Percentiles rank a stretch among this genome's conserved stretches.
Conservation (phyloP, 2,888 invertebrate species). For the Rotaria sp. region DNA sequence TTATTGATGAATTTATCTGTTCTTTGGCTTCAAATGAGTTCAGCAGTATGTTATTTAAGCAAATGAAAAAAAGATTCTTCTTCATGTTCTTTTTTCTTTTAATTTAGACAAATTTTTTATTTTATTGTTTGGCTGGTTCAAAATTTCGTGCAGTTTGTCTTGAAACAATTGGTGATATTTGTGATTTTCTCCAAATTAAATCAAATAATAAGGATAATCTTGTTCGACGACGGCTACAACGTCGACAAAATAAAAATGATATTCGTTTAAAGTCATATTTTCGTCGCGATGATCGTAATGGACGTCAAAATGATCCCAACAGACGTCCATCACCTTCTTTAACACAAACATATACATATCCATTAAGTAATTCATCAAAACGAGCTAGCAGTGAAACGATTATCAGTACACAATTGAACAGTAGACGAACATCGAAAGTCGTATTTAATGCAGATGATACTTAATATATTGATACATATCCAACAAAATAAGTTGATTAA, state of each 20-base stretch:
- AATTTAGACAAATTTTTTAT: neutral
- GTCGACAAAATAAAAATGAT: neutral
- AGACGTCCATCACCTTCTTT: neutral
- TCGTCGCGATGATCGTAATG: neutral
- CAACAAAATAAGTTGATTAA: too few species aligned
- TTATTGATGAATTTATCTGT: neutral
- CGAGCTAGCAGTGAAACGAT: neutral
- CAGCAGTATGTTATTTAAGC: neutral
- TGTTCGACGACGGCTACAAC: neutral
- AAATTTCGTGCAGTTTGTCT: neutral
- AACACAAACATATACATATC: neutral
- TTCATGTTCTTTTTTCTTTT: neutral
- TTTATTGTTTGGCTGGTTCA: constrained; percentile 24
- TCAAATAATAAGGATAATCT: neutral
- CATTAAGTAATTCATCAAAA: neutral
- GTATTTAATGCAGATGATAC: neutral
- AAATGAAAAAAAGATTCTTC: neutral
- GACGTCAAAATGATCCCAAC: neutral
- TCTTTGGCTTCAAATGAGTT: constrained; percentile 9
- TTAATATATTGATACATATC: neutral
- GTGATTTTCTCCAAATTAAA: neutral
- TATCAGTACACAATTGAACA: neutral
- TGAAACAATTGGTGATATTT: neutral
- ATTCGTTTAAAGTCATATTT: neutral
- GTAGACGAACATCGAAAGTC: neutral